Evolutionary conservation across 2,888 invertebrate genomes (phyloP), one percentile per base, ranked within the genome.

Genomic region (Drosophila quasianomalipes): DNA sequence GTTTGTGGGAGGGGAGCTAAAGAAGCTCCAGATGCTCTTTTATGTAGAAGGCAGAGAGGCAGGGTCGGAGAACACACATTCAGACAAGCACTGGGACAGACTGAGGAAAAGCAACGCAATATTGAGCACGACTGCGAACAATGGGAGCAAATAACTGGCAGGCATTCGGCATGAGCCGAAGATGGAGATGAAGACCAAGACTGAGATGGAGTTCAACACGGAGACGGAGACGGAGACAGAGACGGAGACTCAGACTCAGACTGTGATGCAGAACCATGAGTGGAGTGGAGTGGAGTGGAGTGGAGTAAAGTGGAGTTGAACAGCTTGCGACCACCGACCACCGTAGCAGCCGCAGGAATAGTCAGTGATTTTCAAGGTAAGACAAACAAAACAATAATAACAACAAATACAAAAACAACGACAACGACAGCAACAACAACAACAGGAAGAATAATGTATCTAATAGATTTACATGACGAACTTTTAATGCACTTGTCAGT

Each of bases 111-210:
- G 77, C 69, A 78, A 89, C 90, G 89, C 83, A 89, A 82, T 82
- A 88, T 80, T 80, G 78, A 76, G 82, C 88, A 90, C 88, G 90
- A 89, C 81, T 82, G 82, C 77, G 82, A 89, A 88, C 87, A 88
- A 88, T 90, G 90, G 90, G 87, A 88, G 87, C 87, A 88, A 88
- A 88, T 88, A 88, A 90, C 90, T 88, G 82, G 81, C 81, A 83
- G 89, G 89, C 89, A 90, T 89, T 74, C 79, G 79, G 84, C 75
- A 78, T 76, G 63, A 77, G 77, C 81, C 81, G 79, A 69, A 77
- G 77, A 64, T 70, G 80, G 66, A 52, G 57, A 44, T 52, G 61
- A 22, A 39, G 41, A 37, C 31, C 41, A 44, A 44, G 39, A 30
- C 31, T 28, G 35, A 44, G 65, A n/a, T 57, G 57, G 39, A 39